These are phyloP conservation scores for Pungitius pungitius DNA, from an alignment of 2,113 vertebrate species.

Conservation along the genomic window DNA sequence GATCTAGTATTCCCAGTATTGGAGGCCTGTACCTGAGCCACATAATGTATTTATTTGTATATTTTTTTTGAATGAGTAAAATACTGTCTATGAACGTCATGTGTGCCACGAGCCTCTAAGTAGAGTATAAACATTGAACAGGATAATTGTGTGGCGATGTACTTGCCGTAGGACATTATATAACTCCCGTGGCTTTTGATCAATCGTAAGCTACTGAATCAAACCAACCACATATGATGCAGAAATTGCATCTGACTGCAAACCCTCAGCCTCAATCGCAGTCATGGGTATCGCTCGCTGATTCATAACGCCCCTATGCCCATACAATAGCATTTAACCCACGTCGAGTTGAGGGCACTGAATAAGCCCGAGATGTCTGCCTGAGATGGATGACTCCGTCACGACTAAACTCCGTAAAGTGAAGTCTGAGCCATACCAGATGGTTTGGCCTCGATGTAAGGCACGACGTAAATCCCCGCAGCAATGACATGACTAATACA, in stretches of 20 bases:
- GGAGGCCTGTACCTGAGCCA: conserved; percentile 3
- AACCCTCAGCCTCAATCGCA: neutral
- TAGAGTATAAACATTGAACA: neutral
- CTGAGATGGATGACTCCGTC: conserved; percentile 52
- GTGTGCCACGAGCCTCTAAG: neutral
- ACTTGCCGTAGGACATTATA: neutral
- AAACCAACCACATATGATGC: neutral
- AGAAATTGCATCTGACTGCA: neutral
- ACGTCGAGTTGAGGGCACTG: conserved; percentile 4
- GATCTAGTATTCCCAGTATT: neutral
- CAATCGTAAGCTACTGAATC: neutral
- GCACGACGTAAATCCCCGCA: conserved; percentile 65
- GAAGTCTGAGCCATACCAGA: conserved; percentile 71
- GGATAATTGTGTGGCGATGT: neutral
- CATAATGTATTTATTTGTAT: neutral
- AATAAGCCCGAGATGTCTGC: conserved; percentile 21
- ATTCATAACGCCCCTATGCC: conserved; percentile 1
- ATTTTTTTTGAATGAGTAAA: neutral
- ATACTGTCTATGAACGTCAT: neutral
- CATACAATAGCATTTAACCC: neutral
- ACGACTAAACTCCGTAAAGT: conserved; percentile 46
- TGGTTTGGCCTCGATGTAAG: conserved; percentile 73
- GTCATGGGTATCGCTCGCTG: neutral
- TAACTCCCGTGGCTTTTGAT: neutral
- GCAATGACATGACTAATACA: conserved; percentile 78